Conservation (phyloP, 2,888 invertebrate species). For the Metacarcinus magister region DNA sequence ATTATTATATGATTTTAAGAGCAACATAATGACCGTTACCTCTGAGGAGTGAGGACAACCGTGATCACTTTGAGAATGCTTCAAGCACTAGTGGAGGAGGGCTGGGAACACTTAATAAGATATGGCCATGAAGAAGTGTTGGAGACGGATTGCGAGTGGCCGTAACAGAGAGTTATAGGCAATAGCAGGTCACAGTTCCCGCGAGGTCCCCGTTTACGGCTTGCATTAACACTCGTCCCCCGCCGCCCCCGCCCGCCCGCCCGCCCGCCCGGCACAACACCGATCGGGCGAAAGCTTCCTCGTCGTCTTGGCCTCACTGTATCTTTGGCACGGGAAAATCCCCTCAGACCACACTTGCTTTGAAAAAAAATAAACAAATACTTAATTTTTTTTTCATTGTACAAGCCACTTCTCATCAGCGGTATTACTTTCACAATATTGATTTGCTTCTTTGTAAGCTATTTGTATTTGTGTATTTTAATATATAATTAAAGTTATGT, state of each 20-base stretch:
- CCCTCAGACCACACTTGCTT: not conserved
- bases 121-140: conserved; percentile 51
- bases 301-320: not conserved
- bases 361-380: conserved; percentile 10
- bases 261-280: not conserved
- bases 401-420: not conserved
- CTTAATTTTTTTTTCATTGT: not conserved
- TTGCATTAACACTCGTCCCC: conserved; percentile 63
- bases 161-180: conserved; percentile 55
- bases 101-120: not conserved
- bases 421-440: not conserved
- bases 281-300: conserved; percentile 19
- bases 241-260: conserved; percentile 49
- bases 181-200: conserved; percentile 61
- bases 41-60: not conserved
- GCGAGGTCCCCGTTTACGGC: conserved; percentile 61
- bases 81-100: not conserved
- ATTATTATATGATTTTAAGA: conserved; percentile 11
- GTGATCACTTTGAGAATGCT: not conserved
- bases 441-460: not conserved
- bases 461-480: not conserved
- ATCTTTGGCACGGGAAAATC: not conserved
- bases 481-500: not conserved
- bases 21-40: not conserved
- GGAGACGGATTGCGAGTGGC: conserved; percentile 59